Evolutionary conservation across 2,113 vertebrate genomes (phyloP), one percentile per base, ranked within the genome.

Genomic region (Caracal caracal): DNA sequence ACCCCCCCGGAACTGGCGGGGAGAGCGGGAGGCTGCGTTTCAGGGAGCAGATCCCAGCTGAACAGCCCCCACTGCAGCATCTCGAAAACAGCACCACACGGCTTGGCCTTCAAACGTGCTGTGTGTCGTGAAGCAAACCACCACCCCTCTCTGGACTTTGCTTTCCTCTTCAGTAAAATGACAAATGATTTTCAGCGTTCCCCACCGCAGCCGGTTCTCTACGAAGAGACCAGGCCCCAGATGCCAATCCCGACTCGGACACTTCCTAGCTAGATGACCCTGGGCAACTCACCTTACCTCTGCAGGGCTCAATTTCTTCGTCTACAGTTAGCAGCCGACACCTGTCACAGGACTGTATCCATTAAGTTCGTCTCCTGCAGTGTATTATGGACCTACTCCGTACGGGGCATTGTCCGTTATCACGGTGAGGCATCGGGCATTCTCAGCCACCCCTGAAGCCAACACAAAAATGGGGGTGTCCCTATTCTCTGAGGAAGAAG

Each of bases 21-120:
- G 28, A 11, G 12, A 15, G 28, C 2, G 0, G 1, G 4, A 7
- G 35, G 33, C 61, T 80, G 47, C 9, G 0, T 8, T 2, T 56
- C 6, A 3, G 61, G 70, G 68, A 51, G 43, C 22, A 33, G 47
- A 8, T 37, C 70, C 53, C 90, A 26, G 24, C 19, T 1, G 0
- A 17, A 73, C 59, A 11, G 35, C 51, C 35, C 59, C 49, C 4
- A 8, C 26, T 4, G 1, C 59, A 0, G 66, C 43, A 0, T n/a
- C 68, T 35, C 28, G 1, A 5, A 37, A 37, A 33, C 15, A 47
- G 40, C 26, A 13, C 40, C 51, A 11, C 4, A 0, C 0, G 12
- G 33, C 82, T 26, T 0, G 6, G 7, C 49, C 35, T 17, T 10
- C 84, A n/a, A 43, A 43, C 0, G 0, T 1, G 70, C 88, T 26